Percentiles rank a stretch among this genome's conserved stretches.
Evolutionary conservation across 2,113 vertebrate species (phyloP).

Genomic region (Neogale vison): DNA sequence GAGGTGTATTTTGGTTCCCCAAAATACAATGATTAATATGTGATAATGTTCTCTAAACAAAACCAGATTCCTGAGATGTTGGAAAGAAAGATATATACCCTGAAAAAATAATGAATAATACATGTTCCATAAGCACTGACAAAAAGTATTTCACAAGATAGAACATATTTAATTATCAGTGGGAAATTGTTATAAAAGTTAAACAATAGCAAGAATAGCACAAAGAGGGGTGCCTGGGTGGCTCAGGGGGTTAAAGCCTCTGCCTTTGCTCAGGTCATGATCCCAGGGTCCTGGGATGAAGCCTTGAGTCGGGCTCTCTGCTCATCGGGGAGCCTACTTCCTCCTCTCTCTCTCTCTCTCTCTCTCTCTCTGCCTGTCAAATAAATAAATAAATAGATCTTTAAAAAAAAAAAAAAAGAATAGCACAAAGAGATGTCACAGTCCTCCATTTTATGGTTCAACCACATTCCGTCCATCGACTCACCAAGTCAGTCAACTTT

Average conservation of each 20-base stretch:
- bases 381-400: too few relatives aligned
- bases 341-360: too few relatives aligned
- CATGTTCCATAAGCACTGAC: background rate
- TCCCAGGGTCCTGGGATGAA: too few relatives aligned
- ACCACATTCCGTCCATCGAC: background rate
- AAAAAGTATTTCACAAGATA: constrained; percentile 22
- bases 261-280: too few relatives aligned
- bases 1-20: background rate
- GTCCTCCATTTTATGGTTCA: background rate
- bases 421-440: background rate
- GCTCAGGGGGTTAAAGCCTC: too few relatives aligned
- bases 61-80: background rate
- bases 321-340: too few relatives aligned
- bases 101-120: constrained; percentile 19
- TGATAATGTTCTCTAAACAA: background rate
- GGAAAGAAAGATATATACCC: background rate
- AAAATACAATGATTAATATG: background rate
- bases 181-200: background rate
- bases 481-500: background rate
- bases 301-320: too few relatives aligned
- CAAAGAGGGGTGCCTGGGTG: too few relatives aligned
- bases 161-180: background rate
- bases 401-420: background rate
- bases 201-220: background rate
- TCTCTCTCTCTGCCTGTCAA: too few relatives aligned